Conservation (phyloP, 1,140 invertebrate species). For the Sitodiplosis mosellana region DNA sequence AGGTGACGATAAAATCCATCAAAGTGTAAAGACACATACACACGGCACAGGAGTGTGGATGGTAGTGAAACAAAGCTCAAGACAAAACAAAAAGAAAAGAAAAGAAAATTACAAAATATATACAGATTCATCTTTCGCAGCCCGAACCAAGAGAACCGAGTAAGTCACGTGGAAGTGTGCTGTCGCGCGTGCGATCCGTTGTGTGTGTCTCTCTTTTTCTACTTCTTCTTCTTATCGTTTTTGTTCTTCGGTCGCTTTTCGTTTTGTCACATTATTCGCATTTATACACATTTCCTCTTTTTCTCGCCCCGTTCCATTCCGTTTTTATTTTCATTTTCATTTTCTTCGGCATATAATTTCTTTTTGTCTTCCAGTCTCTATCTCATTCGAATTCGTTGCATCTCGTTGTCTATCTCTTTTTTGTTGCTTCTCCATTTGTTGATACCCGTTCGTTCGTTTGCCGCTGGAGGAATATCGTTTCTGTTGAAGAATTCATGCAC, state of each 20-base stretch:
- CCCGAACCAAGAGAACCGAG: neutral
- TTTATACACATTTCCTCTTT: neutral
- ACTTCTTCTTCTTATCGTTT: neutral
- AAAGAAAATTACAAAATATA: too few relatives aligned
- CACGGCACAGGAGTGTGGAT: neutral
- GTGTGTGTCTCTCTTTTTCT: neutral
- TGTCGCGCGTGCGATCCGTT: slow-evolving; percentile 5
- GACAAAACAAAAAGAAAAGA: neutral
- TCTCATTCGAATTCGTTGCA: too few relatives aligned
- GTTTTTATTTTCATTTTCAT: neutral
- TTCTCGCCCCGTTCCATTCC: neutral
- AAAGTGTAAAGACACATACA: neutral
- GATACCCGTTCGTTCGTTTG: too few relatives aligned
- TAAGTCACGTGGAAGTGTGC: slow-evolving; percentile 9
- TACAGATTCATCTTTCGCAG: too few relatives aligned
- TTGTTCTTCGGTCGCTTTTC: neutral
- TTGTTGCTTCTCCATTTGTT: too few relatives aligned
- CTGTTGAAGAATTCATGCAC: too few relatives aligned
- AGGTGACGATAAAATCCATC: too few relatives aligned
- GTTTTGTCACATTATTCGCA: neutral
- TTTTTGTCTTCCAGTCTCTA: too few relatives aligned
- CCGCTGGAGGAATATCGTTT: too few relatives aligned
- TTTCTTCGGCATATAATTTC: neutral
- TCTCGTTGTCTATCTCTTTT: too few relatives aligned
- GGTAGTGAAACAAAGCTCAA: neutral